These are phyloP conservation scores for Hydrocynus forskahlii DNA, from an alignment of 2,797 vertebrate species.

Conservation along the genomic window DNA sequence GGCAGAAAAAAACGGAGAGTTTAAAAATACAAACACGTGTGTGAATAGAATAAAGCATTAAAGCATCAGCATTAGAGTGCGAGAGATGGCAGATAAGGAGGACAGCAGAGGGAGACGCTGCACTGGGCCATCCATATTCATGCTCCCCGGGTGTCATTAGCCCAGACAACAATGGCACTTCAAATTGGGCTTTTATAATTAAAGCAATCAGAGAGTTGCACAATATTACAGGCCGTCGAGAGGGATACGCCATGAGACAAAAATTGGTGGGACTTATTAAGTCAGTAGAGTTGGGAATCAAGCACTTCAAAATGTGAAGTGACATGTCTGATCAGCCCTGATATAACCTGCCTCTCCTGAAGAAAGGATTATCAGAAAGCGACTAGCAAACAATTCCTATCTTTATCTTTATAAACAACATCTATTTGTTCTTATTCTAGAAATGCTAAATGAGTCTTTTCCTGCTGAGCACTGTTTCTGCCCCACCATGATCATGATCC, in stretches of 20 bases:
- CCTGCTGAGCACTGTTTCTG: too few relatives aligned
- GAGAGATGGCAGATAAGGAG: constrained; percentile 36
- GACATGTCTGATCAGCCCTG: constrained; percentile 37
- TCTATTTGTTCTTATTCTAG: too few relatives aligned
- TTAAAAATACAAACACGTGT: constrained; percentile 47
- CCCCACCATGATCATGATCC: too few relatives aligned
- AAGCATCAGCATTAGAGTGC: constrained; percentile 5
- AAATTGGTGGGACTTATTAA: constrained; percentile 45
- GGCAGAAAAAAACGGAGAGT: constrained; percentile 12
- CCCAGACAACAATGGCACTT: constrained; percentile 65
- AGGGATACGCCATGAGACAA: constrained; percentile 31
- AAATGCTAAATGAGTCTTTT: too few relatives aligned
- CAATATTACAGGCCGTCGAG: constrained; percentile 50
- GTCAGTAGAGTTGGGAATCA: constrained; percentile 34
- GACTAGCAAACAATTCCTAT: background rate
- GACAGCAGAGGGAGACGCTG: constrained; percentile 23
- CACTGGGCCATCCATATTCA: constrained; percentile 70
- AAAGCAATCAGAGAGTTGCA: constrained; percentile 70
- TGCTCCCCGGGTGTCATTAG: constrained; percentile 57
- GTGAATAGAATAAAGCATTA: constrained; percentile 24
- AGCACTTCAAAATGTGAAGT: constrained; percentile 37
- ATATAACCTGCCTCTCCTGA: constrained; percentile 30
- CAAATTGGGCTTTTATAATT: constrained; percentile 69
- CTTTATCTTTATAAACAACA: constrained; percentile 27
- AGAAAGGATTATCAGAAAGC: constrained; percentile 12